Conservation (phyloP, 2,797 vertebrate species). For the Phalloptychus januarius region DNA sequence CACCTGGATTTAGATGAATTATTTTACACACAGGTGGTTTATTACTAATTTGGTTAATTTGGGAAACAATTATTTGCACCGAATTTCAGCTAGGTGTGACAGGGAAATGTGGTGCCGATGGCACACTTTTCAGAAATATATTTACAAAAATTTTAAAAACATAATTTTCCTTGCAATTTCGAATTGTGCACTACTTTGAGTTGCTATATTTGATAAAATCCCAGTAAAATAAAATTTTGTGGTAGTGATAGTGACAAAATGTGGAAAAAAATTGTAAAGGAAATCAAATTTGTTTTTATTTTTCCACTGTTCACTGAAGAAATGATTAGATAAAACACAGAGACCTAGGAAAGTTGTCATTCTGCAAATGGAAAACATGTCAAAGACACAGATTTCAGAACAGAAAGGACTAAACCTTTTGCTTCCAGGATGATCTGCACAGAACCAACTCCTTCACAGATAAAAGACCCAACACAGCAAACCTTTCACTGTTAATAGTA, state of each 20-base stretch:
- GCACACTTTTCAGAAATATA: not conserved
- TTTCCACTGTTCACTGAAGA: not conserved
- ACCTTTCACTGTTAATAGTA: slow-evolving; percentile 13
- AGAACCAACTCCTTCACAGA: slow-evolving; percentile 15
- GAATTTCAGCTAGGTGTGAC: not conserved
- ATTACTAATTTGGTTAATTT: not conserved
- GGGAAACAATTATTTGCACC: not conserved
- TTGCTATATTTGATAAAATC: not conserved
- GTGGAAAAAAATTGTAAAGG: not conserved
- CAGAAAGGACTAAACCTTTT: slow-evolving; percentile 16
- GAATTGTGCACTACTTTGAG: not conserved
- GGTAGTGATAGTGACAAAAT: not conserved
- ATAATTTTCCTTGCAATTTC: too few relatives aligned
- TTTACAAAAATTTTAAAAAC: not conserved
- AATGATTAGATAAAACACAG: slow-evolving; percentile 29
- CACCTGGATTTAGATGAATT: not conserved
- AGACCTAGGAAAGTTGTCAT: slow-evolving; percentile 21
- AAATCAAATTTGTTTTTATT: not conserved
- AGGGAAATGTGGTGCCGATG: not conserved
- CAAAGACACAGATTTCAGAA: slow-evolving; percentile 30
- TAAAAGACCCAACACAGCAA: slow-evolving; percentile 21
- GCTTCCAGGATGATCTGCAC: slow-evolving; percentile 22
- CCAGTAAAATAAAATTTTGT: not conserved
- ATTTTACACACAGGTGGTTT: not conserved
- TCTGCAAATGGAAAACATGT: not conserved